Evolutionary conservation across 2,888 invertebrate species (phyloP).

Genomic region (Carabus problematicus): DNA sequence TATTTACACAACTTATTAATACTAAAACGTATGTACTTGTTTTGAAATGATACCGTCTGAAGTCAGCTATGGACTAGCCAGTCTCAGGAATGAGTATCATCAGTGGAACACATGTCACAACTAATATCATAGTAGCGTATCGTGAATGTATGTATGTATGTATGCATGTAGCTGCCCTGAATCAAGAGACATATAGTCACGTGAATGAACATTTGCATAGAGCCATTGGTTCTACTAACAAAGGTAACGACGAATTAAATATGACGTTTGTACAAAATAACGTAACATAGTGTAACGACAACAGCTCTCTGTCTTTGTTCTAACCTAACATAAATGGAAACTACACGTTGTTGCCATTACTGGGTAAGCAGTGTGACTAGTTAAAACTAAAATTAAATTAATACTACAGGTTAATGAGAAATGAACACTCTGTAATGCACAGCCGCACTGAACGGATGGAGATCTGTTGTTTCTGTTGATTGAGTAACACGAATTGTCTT

Average conservation of each 20-base stretch:
- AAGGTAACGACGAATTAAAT: slow-evolving; percentile 48
- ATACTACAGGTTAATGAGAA: slow-evolving; percentile 51
- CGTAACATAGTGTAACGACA: slow-evolving; percentile 13
- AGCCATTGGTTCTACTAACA: slow-evolving; percentile 45
- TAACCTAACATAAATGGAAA: slow-evolving; percentile 6
- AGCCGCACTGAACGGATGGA: slow-evolving; percentile 56
- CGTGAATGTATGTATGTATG: slow-evolving; percentile 1
- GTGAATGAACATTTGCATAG: not conserved
- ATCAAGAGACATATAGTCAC: slow-evolving; percentile 8
- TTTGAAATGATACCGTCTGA: slow-evolving; percentile 30
- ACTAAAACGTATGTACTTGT: slow-evolving; percentile 36
- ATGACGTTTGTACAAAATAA: slow-evolving; percentile 46
- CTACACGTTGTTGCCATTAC: slow-evolving; percentile 45
- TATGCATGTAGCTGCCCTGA: slow-evolving; percentile 34
- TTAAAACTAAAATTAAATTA: slow-evolving; percentile 45
- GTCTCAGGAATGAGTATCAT: slow-evolving; percentile 6
- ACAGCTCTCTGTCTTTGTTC: not conserved
- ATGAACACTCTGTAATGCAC: slow-evolving; percentile 59
- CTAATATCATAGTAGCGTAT: slow-evolving; percentile 4
- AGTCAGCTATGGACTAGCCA: slow-evolving; percentile 33
- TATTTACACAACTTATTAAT: slow-evolving; percentile 40
- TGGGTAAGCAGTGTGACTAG: slow-evolving; percentile 50
- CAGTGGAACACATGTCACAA: slow-evolving; percentile 14
- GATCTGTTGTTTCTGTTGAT: slow-evolving; percentile 49
- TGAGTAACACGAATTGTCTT: slow-evolving; percentile 8